A percentile compares a stretch with the other conserved stretches of the same genome.
Evolutionary conservation across 2,888 invertebrate genomes (phyloP).

Genomic region (Orchesellides sinensis): DNA sequence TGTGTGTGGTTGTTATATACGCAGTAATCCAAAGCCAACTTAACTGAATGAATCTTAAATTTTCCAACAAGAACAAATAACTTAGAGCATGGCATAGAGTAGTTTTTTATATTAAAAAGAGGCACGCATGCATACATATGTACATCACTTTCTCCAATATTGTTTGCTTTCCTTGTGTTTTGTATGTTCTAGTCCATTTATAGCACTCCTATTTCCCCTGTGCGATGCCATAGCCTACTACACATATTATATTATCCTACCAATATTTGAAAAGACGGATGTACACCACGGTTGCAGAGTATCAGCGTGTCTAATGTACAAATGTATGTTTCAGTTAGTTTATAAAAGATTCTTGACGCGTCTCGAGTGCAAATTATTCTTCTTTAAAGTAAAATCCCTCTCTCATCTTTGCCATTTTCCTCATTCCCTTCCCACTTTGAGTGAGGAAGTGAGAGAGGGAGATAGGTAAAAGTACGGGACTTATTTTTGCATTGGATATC

Average conservation of each 20-base stretch:
- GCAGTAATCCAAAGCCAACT: background rate
- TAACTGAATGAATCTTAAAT: constrained; percentile 2
- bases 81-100: background rate
- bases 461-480: background rate
- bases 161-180: background rate
- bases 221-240: too few relatives aligned
- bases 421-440: background rate
- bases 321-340: constrained; percentile 22
- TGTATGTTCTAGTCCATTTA: background rate
- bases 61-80: constrained; percentile 24
- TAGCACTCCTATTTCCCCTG: background rate
- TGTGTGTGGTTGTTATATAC: background rate
- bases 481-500: background rate
- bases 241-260: too few relatives aligned
- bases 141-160: constrained; percentile 3
- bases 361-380: constrained; percentile 53
- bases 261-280: too few relatives aligned
- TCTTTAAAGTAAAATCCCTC: constrained; percentile 48
- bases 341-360: constrained; percentile 45
- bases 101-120: too few relatives aligned
- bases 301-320: too few relatives aligned
- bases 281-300: too few relatives aligned
- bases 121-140: background rate
- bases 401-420: constrained; percentile 11
- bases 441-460: background rate